Conservation (phyloP, 2,888 invertebrate genomes). For the Cataglyphis rosenhaueri region DNA sequence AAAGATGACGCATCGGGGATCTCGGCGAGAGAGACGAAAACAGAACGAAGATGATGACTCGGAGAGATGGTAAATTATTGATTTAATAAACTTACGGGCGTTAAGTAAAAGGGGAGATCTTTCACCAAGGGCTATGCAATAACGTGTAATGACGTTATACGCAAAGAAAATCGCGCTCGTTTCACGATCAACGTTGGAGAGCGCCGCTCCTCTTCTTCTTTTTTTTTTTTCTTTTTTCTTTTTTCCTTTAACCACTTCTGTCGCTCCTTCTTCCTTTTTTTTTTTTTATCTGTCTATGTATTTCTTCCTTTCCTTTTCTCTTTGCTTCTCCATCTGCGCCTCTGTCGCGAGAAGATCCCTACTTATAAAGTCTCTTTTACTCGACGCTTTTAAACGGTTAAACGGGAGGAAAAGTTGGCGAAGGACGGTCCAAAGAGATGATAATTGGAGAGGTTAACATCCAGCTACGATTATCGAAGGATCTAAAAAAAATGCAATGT, state of each 20-base stretch:
- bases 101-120: slow-evolving; percentile 58
- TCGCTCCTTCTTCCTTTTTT: neutral
- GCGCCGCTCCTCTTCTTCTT: neutral
- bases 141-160: slow-evolving; percentile 58
- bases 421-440: neutral
- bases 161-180: slow-evolving; percentile 40
- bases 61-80: slow-evolving; percentile 6
- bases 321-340: slow-evolving; percentile 1
- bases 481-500: neutral
- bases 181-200: neutral
- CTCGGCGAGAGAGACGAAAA: neutral
- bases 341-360: slow-evolving; percentile 4
- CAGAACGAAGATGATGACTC: neutral
- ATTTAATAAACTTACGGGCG: slow-evolving; percentile 47
- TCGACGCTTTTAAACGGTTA: neutral
- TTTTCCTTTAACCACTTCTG: neutral
- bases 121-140: slow-evolving; percentile 57
- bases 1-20: slow-evolving; percentile 8
- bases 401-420: slow-evolving; percentile 20
- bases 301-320: slow-evolving; percentile 4
- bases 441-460: slow-evolving; percentile 31
- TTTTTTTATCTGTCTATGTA: neutral
- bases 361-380: slow-evolving; percentile 7
- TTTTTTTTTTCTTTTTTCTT: neutral
- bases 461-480: neutral